Evolutionary conservation across 2,113 vertebrate genomes (phyloP), one percentile per base, ranked within the genome.

Genomic region (Mixornis gularis): DNA sequence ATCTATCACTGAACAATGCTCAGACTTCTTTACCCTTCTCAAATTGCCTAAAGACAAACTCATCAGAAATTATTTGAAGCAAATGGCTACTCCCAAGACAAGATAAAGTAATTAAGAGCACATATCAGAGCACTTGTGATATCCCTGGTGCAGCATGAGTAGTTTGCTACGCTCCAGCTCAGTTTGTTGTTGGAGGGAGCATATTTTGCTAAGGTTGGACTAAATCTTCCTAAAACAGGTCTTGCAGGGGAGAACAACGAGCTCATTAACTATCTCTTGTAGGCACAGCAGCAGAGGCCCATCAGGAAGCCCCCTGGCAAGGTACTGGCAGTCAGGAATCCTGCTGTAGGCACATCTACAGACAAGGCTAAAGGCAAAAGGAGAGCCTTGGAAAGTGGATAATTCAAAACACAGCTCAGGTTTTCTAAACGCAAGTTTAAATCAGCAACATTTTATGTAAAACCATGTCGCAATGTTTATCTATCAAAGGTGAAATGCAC

Each of bases 281-380:
- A 44, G 1, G 1, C 0, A 2, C 4, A 3, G 58, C 49, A 70
- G 36, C 44, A 64, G 44, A 60, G 69, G 58, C 1, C 2, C 58
- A 51, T 7, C 41, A 58, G 73, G 16, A 3, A 76, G n/a, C 13
- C 4, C 26, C 48, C 12, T 25, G 38, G 56, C 53, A 64, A 43
- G 27, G 29, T 22, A 19, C 17, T 22, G 55, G 20, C 10, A 90
- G 30, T 32, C 9, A 1, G 29, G 19, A 36, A 44, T 41, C 7
- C 17, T n/a, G 29, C n/a, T 36, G 26, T 3, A 53, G 34, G 36
- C 59, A 79, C 62, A 60, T 25, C 41, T 51, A 26, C 22, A 58
- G 58, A 30, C 25, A 60, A 55, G 22, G 59, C 27, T 72, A 43
- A 76, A 68, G 30, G 16, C 29, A 24, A 56, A 34, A 26, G 29